These are phyloP conservation scores for Melanotaenia pygmaea DNA, from an alignment of 2,797 vertebrate species.

Conservation along the genomic window DNA sequence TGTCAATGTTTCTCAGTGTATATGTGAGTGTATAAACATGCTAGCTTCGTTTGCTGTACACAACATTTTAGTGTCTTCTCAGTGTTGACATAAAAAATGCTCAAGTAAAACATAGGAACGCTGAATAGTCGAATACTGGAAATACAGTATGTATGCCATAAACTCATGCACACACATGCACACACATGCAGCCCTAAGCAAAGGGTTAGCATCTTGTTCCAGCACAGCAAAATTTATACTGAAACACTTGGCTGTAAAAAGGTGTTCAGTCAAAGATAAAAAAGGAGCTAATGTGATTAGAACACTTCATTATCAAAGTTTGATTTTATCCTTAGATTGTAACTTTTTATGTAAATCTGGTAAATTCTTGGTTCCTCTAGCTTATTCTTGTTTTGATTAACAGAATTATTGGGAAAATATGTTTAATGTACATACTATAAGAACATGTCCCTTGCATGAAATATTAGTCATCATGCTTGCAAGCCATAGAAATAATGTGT, in stretches of 20 bases:
- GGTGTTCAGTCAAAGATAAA: slow-evolving; percentile 8
- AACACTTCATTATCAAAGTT: not conserved
- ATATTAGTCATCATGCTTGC: slow-evolving; percentile 40
- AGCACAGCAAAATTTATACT: not conserved
- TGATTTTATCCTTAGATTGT: not conserved
- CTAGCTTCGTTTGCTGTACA: slow-evolving; percentile 57
- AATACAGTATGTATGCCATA: slow-evolving; percentile 1
- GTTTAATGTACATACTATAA: slow-evolving; percentile 15
- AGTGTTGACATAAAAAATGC: slow-evolving; percentile 56
- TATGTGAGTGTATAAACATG: slow-evolving; percentile 31
- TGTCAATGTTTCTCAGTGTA: slow-evolving; percentile 35
- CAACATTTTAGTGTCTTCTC: slow-evolving; percentile 59
- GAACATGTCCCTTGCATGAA: slow-evolving; percentile 18
- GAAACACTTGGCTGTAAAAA: slow-evolving; percentile 3
- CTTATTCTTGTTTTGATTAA: not conserved
- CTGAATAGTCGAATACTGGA: slow-evolving; percentile 37
- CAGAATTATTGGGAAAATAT: not conserved
- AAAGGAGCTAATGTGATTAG: too few relatives aligned
- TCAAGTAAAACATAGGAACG: slow-evolving; percentile 46
- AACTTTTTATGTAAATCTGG: too few relatives aligned
- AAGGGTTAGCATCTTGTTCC: slow-evolving; percentile 24
- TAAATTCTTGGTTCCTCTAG: slow-evolving; percentile 1
- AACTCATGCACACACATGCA: slow-evolving; percentile 3
- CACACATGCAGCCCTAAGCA: slow-evolving; percentile 33
- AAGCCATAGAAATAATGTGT: slow-evolving; percentile 25